Evolutionary conservation across 2,888 invertebrate species (phyloP).

Genomic region (Thera obeliscata): DNA sequence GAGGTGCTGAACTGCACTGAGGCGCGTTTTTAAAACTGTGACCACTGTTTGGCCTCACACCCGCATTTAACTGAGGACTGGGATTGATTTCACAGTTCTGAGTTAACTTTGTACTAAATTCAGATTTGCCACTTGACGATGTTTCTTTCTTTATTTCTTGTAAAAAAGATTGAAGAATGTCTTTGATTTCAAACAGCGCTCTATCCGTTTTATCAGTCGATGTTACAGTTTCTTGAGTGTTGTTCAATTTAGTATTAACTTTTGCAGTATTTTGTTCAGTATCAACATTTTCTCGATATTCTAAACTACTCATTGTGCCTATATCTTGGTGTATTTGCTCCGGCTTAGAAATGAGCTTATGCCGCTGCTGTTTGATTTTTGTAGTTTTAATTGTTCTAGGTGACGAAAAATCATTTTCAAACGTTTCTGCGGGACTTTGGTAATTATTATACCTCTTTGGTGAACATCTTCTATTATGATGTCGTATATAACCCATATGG

Average conservation of each 20-base stretch:
- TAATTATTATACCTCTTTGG: constrained; percentile 40
- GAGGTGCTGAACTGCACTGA: constrained; percentile 47
- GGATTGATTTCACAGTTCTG: constrained; percentile 42
- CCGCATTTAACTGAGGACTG: constrained; percentile 43
- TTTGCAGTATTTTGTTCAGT: constrained; percentile 48
- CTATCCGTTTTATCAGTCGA: constrained; percentile 68
- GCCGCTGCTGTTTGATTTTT: constrained; percentile 33
- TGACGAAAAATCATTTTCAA: constrained; percentile 46
- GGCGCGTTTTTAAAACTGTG: constrained; percentile 51
- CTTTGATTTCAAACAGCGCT: constrained; percentile 75
- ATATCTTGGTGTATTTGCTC: constrained; percentile 46
- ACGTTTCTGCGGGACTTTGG: constrained; percentile 37
- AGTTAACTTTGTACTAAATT: constrained; percentile 45
- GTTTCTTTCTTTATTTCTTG: constrained; percentile 73
- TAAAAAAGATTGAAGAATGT: constrained; percentile 71
- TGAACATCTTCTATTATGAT: constrained; percentile 15
- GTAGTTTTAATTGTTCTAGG: constrained; percentile 23
- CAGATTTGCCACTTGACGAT: constrained; percentile 56
- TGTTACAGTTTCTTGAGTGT: constrained; percentile 56
- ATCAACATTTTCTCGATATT: constrained; percentile 41
- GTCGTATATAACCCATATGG: constrained; percentile 12
- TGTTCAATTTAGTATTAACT: constrained; percentile 56
- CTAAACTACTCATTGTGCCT: constrained; percentile 50
- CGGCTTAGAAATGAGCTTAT: constrained; percentile 32
- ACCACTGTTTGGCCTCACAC: constrained; percentile 48